Evolutionary conservation across 1,140 invertebrate genomes (phyloP).

Genomic region (Drosophila bocki): DNA sequence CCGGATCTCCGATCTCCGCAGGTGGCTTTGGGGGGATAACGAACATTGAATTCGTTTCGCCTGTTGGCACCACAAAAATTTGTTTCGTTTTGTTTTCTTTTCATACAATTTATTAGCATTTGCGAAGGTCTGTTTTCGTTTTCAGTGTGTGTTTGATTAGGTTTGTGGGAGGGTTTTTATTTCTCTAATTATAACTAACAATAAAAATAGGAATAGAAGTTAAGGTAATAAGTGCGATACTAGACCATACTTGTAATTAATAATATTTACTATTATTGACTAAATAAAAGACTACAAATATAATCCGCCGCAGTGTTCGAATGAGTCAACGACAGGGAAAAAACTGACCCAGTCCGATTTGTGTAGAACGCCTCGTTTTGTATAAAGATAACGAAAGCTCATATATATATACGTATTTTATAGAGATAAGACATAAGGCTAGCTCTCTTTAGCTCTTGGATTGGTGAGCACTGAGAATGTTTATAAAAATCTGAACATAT

Average conservation of each 20-base stretch:
- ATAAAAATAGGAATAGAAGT: background rate
- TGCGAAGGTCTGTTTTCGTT: constrained; percentile 9
- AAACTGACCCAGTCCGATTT: background rate
- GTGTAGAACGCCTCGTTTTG: background rate
- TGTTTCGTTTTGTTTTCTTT: constrained; percentile 42
- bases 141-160: background rate
- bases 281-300: background rate
- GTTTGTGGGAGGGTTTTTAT: background rate
- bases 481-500: background rate
- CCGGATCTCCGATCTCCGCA: constrained; percentile 32
- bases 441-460: background rate
- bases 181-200: background rate
- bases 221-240: background rate
- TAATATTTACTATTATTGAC: no score
- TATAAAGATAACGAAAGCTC: constrained; percentile 10
- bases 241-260: background rate
- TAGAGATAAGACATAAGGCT: background rate
- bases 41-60: constrained; percentile 34
- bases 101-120: constrained; percentile 35
- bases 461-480: background rate
- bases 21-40: constrained; percentile 22
- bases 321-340: background rate
- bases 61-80: constrained; percentile 37
- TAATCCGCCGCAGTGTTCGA: background rate
- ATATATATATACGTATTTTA: background rate